Conservation (phyloP, 2,888 invertebrate genomes). For the Nomada lathburiana region DNA sequence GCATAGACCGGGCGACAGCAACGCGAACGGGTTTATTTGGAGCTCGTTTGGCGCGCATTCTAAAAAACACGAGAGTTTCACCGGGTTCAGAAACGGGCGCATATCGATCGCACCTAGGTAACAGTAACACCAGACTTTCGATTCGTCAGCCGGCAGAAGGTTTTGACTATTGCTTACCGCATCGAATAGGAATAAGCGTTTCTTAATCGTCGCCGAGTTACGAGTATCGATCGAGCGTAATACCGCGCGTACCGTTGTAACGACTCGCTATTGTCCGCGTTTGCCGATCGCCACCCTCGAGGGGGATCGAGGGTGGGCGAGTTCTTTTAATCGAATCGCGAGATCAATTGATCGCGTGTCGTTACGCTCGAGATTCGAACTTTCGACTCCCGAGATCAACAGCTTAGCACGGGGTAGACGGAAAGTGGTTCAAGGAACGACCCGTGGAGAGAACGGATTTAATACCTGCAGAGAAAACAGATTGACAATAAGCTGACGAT, state of each 20-base stretch:
- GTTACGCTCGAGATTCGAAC: background rate
- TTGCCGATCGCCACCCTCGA: background rate
- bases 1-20: background rate
- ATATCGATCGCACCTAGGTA: constrained; percentile 2
- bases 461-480: no score
- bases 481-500: no score
- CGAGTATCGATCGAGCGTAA: constrained; percentile 21
- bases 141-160: background rate
- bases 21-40: background rate
- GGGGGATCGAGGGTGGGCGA: background rate
- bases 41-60: constrained; percentile 2
- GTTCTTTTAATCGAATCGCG: no score
- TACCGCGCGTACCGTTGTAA: background rate
- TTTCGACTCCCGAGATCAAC: no score
- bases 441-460: no score
- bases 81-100: constrained; percentile 4
- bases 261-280: background rate
- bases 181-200: background rate
- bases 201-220: constrained; percentile 6
- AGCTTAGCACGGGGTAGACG: no score
- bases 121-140: background rate
- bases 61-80: background rate
- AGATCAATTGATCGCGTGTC: background rate
- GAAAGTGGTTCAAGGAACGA: no score
- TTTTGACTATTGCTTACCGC: background rate